These are phyloP conservation scores for Xyrauchen texanus DNA, from an alignment of 2,113 vertebrate genomes.

Conservation along the genomic window DNA sequence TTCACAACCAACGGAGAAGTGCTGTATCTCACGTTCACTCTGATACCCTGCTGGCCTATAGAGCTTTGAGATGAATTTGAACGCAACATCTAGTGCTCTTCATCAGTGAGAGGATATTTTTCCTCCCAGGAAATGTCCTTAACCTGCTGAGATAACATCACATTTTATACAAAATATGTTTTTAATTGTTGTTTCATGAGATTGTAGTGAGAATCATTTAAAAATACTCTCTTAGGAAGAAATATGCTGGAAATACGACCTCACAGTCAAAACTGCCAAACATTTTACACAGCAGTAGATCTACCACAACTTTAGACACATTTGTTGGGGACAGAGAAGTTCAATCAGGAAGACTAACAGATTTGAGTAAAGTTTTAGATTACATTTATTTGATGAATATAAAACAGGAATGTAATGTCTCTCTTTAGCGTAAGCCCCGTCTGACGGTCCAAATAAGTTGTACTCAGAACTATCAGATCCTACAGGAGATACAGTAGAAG, in stretches of 20 bases:
- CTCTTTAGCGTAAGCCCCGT: no score
- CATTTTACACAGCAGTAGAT: neutral
- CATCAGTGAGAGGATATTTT: conserved; percentile 70
- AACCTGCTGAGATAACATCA: conserved; percentile 17
- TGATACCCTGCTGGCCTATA: neutral
- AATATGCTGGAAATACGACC: neutral
- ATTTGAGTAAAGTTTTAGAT: no score
- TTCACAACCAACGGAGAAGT: neutral
- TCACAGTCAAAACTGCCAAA: neutral
- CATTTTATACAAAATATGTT: neutral
- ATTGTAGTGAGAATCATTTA: neutral
- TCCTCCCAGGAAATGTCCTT: neutral
- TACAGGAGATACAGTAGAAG: no score
- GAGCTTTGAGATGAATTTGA: conserved; percentile 36
- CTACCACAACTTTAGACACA: neutral
- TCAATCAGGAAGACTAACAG: no score
- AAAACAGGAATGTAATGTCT: no score
- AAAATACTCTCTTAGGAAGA: neutral
- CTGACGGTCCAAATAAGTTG: no score
- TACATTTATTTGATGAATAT: no score
- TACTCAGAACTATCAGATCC: no score
- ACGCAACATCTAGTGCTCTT: conserved; percentile 33
- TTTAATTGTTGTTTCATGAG: neutral
- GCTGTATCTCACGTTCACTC: neutral
- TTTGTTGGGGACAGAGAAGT: neutral